These are phyloP conservation scores for Erpobdella octoculata DNA, from an alignment of 2,888 invertebrate genomes.

Conservation along the genomic window DNA sequence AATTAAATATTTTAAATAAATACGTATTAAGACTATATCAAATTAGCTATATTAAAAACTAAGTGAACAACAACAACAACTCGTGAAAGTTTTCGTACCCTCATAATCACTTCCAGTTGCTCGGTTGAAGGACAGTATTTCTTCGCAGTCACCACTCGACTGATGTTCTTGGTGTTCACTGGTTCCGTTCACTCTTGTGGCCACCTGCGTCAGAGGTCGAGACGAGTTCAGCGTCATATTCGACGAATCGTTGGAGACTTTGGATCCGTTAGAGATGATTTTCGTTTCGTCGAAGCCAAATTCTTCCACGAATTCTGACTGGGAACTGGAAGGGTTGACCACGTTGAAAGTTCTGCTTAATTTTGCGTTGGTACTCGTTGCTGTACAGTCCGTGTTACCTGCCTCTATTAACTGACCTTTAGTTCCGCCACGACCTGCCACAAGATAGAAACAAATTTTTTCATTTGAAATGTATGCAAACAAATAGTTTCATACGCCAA, in stretches of 20 bases:
- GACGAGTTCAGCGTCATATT: background rate
- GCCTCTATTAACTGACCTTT: background rate
- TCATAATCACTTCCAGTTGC: constrained; percentile 18
- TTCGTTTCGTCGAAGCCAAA: constrained; percentile 22
- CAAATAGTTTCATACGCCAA: too few relatives aligned
- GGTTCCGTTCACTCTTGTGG: background rate
- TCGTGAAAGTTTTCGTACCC: background rate
- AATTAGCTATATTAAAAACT: too few relatives aligned
- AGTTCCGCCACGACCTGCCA: too few relatives aligned
- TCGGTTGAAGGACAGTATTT: constrained; percentile 2
- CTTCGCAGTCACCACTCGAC: background rate
- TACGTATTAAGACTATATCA: too few relatives aligned
- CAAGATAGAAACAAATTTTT: background rate
- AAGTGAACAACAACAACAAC: too few relatives aligned
- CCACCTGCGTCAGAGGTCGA: background rate
- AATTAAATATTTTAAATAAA: too few relatives aligned
- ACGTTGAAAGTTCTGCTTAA: background rate
- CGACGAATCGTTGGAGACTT: background rate
- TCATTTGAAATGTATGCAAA: background rate
- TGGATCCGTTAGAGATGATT: background rate
- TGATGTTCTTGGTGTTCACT: background rate
- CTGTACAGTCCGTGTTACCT: background rate
- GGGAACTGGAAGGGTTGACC: background rate
- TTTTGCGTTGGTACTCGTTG: background rate
- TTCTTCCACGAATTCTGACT: constrained; percentile 3